Evolutionary conservation across 2,888 invertebrate genomes (phyloP).

Genomic region (Cantharis rustica): DNA sequence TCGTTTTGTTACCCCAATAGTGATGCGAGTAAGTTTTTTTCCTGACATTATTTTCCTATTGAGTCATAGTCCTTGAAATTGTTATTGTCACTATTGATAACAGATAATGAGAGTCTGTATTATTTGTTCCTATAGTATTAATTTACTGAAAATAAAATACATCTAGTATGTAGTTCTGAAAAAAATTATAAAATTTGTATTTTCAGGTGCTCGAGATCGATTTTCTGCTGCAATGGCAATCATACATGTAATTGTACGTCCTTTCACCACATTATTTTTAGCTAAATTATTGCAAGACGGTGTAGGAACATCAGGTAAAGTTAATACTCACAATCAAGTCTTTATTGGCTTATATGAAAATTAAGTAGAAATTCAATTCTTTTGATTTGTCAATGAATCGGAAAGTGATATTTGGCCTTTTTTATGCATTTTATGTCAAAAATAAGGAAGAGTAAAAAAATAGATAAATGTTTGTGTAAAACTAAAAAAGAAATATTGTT

Average conservation of each 20-base stretch:
- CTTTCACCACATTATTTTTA: constrained; percentile 19
- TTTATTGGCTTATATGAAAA: no score
- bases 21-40: constrained; percentile 8
- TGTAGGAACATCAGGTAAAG: constrained; percentile 6
- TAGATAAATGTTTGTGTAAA: no score
- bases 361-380: no score
- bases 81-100: background rate
- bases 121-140: background rate
- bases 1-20: constrained; percentile 17
- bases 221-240: constrained; percentile 30
- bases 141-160: background rate
- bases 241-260: constrained; percentile 20
- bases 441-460: no score
- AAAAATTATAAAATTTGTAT: background rate
- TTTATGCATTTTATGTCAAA: no score
- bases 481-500: no score
- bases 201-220: constrained; percentile 17
- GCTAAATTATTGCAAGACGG: constrained; percentile 25
- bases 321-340: no score
- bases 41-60: background rate
- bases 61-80: background rate
- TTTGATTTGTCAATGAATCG: no score
- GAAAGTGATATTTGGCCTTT: no score
- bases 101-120: background rate
- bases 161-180: no score